These are phyloP conservation scores for Corythoichthys intestinalis DNA, from an alignment of 2,113 vertebrate species.

Conservation along the genomic window DNA sequence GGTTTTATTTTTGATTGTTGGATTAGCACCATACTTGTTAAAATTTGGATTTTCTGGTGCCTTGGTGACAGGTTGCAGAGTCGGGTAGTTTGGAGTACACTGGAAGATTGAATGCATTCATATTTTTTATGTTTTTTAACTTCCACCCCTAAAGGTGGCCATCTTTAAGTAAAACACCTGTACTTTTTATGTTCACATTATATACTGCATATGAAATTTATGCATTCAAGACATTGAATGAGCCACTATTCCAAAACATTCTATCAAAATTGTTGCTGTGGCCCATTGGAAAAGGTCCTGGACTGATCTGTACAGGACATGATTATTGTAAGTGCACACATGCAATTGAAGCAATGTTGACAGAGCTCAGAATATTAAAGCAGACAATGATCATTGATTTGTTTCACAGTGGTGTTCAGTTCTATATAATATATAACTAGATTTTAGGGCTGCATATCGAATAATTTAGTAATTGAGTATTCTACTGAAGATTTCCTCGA, in stretches of 20 bases:
- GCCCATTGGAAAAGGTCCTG: conserved; percentile 34
- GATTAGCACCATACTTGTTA: conserved; percentile 40
- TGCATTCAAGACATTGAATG: not conserved
- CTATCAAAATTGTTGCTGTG: conserved; percentile 22
- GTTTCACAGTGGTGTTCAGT: conserved; percentile 10
- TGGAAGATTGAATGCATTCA: conserved; percentile 58
- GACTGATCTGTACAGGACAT: conserved; percentile 29
- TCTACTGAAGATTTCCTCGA: no score
- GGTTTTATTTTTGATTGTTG: conserved; percentile 13
- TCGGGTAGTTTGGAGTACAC: conserved; percentile 46
- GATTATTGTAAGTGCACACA: conserved; percentile 9
- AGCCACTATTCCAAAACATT: conserved; percentile 38
- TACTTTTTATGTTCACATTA: no score
- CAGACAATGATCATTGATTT: conserved; percentile 48
- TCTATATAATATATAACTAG: no score
- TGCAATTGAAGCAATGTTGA: conserved; percentile 19
- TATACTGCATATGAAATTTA: no score
- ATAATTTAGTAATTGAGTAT: no score
- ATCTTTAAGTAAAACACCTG: conserved; percentile 4
- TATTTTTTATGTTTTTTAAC: conserved; percentile 45
- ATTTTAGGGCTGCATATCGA: no score
- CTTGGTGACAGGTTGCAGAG: conserved; percentile 64
- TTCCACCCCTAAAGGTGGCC: conserved; percentile 21
- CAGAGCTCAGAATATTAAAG: conserved; percentile 35
- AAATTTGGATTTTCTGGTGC: conserved; percentile 52